Evolutionary conservation across 2,888 invertebrate genomes (phyloP).

Genomic region (Criorhina ranunculi): DNA sequence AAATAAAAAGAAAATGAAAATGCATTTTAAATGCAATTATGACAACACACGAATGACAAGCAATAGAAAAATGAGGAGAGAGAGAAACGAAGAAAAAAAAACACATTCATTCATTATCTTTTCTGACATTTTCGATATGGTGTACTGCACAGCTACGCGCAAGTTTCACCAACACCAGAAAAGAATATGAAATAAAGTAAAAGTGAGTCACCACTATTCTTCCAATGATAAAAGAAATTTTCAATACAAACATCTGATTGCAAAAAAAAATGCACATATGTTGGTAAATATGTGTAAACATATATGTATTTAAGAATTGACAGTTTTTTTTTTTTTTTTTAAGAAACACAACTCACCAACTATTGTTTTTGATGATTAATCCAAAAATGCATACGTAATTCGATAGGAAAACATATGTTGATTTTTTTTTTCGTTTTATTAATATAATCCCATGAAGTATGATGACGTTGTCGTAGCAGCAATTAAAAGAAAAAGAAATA

Average conservation of each 20-base stretch:
- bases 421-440: slow-evolving; percentile 39
- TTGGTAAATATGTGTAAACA: neutral
- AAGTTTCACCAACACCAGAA: slow-evolving; percentile 66
- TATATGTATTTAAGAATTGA: slow-evolving; percentile 1
- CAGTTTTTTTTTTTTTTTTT: slow-evolving; percentile 12
- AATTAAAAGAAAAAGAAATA: slow-evolving; percentile 56
- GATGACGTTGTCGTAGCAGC: slow-evolving; percentile 42
- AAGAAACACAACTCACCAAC: slow-evolving; percentile 65
- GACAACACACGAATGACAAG: slow-evolving; percentile 28
- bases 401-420: slow-evolving; percentile 66
- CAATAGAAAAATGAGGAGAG: slow-evolving; percentile 11
- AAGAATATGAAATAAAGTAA: slow-evolving; percentile 38
- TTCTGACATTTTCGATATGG: slow-evolving; percentile 66
- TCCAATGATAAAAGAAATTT: slow-evolving; percentile 34
- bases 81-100: slow-evolving; percentile 17
- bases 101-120: slow-evolving; percentile 69
- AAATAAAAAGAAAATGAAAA: slow-evolving; percentile 15
- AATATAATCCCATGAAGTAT: slow-evolving; percentile 51
- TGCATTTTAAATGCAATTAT: slow-evolving; percentile 43
- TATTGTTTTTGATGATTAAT: slow-evolving; percentile 68
- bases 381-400: slow-evolving; percentile 51
- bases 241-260: neutral
- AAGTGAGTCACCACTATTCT: slow-evolving; percentile 60
- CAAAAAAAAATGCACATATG: neutral
- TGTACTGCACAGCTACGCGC: slow-evolving; percentile 60